Conservation (phyloP, 2,888 invertebrate genomes). For the Eulithis prunata region DNA sequence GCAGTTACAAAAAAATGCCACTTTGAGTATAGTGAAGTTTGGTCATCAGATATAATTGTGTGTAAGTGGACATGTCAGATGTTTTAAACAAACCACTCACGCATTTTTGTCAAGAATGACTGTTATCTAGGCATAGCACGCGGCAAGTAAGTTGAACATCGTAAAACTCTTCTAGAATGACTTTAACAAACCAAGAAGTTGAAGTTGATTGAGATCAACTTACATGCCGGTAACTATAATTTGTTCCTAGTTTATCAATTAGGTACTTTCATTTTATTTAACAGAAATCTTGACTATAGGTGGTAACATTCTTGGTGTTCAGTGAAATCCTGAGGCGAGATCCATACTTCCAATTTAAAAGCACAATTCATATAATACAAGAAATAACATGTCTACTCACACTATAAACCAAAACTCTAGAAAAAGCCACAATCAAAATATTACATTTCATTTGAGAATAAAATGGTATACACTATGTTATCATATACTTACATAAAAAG, state of each 20-base stretch:
- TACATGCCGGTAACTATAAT: neutral
- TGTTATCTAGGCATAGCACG: neutral
- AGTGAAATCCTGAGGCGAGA: neutral
- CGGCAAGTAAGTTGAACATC: neutral
- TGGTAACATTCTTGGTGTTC: conserved; percentile 3
- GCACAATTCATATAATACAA: neutral
- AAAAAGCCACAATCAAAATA: conserved; percentile 43
- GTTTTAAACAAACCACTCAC: neutral
- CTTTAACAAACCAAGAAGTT: too few relatives aligned
- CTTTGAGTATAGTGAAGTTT: conserved; percentile 73
- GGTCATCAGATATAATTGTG: conserved; percentile 61
- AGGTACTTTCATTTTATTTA: neutral
- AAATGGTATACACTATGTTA: too few relatives aligned
- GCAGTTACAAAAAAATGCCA: conserved; percentile 81
- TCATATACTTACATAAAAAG: conserved; percentile 48
- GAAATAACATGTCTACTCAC: conserved; percentile 27
- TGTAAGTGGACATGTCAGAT: conserved; percentile 30
- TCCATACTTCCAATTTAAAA: neutral
- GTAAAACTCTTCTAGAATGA: too few relatives aligned
- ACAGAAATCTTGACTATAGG: neutral
- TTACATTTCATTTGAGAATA: conserved; percentile 51
- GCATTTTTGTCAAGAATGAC: conserved; percentile 1
- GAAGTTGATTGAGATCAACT: neutral
- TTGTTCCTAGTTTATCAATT: neutral
- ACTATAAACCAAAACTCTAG: conserved; percentile 25